Conservation (phyloP, 2,888 invertebrate genomes). For the Rhynchonema sp. region DNA sequence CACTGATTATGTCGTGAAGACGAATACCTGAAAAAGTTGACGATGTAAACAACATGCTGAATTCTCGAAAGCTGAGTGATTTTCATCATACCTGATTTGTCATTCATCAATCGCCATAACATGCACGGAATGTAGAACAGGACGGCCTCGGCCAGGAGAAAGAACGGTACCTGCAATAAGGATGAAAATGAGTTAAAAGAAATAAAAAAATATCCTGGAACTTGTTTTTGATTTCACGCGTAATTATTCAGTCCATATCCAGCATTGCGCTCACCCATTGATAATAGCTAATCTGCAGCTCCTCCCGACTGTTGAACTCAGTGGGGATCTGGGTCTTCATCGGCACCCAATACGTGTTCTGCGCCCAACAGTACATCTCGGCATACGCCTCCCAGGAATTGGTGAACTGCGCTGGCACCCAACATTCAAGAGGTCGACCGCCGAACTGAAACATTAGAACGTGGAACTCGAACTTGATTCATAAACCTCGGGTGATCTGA, state of each 20-base stretch:
- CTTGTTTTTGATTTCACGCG: too few relatives aligned
- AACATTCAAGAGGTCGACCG: constrained; percentile 28
- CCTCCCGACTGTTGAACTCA: constrained; percentile 29
- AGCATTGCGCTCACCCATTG: constrained; percentile 21
- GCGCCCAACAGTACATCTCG: constrained; percentile 38
- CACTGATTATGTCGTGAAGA: constrained; percentile 22
- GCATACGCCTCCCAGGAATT: constrained; percentile 36
- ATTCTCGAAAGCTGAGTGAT: not conserved
- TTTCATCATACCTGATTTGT: constrained; percentile 28
- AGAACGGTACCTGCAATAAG: constrained; percentile 19
- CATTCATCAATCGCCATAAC: constrained; percentile 34
- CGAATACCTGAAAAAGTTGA: constrained; percentile 16
- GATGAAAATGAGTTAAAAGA: too few relatives aligned
- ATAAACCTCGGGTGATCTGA: too few relatives aligned
- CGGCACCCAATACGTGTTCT: constrained; percentile 35
- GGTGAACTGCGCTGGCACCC: constrained; percentile 36
- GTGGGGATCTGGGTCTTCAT: constrained; percentile 26
- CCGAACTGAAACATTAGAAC: constrained; percentile 19
- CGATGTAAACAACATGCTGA: too few relatives aligned
- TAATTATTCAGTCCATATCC: too few relatives aligned
- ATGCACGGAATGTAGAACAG: constrained; percentile 36
- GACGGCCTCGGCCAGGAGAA: constrained; percentile 33
- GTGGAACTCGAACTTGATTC: too few relatives aligned
- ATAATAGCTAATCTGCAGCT: constrained; percentile 25
- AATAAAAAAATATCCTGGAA: too few relatives aligned